Percentiles rank a stretch among this genome's conserved stretches.
Conservation (phyloP, 2,797 vertebrate genomes). For the Chromobotia macracanthus region DNA sequence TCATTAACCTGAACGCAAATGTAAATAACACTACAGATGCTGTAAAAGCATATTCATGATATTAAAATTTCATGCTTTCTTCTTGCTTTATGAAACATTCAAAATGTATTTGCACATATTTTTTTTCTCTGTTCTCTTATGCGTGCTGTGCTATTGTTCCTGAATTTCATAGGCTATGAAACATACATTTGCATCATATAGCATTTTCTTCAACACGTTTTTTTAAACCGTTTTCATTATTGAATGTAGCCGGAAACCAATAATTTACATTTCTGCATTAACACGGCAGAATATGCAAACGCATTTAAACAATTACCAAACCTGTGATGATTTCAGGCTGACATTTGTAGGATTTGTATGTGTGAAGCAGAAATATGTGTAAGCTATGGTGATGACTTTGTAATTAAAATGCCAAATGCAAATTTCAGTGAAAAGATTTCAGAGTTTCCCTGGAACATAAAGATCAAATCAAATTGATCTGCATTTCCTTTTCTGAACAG, state of each 20-base stretch:
- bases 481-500: background rate
- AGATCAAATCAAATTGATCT: background rate
- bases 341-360: background rate
- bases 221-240: background rate
- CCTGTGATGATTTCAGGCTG: conserved; percentile 8
- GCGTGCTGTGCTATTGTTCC: background rate
- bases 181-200: background rate
- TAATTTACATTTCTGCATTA: background rate
- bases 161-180: background rate
- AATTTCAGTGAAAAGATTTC: background rate
- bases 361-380: conserved; percentile 2
- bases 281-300: conserved; percentile 2
- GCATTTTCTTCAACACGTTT: background rate
- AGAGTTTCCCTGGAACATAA: background rate
- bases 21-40: background rate
- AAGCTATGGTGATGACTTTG: background rate
- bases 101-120: background rate
- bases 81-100: conserved; percentile 1
- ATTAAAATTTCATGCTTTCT: conserved; percentile 16
- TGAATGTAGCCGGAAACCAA: background rate
- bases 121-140: background rate
- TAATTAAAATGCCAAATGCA: background rate
- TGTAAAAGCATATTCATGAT: conserved; percentile 19
- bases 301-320: background rate
- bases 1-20: background rate